Evolutionary conservation across 1,140 invertebrate genomes (phyloP).

Genomic region (Cecropterus lyciades): DNA sequence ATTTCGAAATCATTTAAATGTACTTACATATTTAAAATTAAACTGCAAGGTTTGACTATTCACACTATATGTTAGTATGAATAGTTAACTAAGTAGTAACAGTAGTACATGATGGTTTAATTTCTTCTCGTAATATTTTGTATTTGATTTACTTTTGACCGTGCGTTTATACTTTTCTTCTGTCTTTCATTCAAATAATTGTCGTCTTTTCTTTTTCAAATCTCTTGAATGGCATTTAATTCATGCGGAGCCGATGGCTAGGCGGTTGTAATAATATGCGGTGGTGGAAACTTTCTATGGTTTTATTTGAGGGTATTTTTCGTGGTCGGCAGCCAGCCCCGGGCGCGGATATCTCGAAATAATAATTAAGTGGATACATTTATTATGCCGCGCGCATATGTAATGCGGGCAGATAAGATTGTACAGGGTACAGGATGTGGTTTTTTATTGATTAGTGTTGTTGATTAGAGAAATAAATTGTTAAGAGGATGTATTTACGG

Average conservation of each 20-base stretch:
- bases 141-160: too few species aligned
- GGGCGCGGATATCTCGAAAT: constrained; percentile 81
- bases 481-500: too few species aligned
- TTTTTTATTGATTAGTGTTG: constrained; percentile 5
- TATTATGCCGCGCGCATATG: constrained; percentile 73
- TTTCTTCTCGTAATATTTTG: too few species aligned
- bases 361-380: constrained; percentile 83
- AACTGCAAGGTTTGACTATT: too few species aligned
- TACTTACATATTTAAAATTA: too few species aligned
- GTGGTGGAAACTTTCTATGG: constrained; percentile 15
- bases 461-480: constrained; percentile 4
- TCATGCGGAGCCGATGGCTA: constrained; percentile 19
- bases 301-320: constrained; percentile 44
- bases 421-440: constrained; percentile 59
- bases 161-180: too few species aligned
- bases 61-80: too few species aligned
- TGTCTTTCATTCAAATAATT: too few species aligned
- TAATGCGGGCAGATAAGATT: constrained; percentile 58
- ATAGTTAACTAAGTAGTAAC: too few species aligned
- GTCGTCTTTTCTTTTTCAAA: too few species aligned
- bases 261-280: constrained; percentile 23
- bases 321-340: constrained; percentile 51
- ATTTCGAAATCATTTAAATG: too few species aligned
- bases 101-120: too few species aligned
- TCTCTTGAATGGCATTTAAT: constrained; percentile 31